These are phyloP conservation scores for Chiloscyllium punctatum DNA, from an alignment of 2,797 vertebrate species.

Conservation along the genomic window DNA sequence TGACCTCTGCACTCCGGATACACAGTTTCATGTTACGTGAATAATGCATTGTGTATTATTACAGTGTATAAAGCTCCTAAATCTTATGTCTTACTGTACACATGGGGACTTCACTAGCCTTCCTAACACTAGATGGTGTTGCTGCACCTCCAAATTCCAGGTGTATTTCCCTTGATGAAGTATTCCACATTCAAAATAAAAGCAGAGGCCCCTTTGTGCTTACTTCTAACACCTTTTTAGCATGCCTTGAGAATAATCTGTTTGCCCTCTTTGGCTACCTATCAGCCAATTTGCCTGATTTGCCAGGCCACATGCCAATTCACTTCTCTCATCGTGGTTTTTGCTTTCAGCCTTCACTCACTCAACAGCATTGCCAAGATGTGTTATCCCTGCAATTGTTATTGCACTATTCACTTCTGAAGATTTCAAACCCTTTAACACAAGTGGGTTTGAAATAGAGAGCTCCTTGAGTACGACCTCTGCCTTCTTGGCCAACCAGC, in stretches of 20 bases:
- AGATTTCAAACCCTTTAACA: background rate
- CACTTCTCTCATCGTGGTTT: background rate
- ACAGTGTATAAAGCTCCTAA: background rate
- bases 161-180: background rate
- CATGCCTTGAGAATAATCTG: background rate
- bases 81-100: background rate
- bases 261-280: background rate
- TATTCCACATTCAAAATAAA: background rate
- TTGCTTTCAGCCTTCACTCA: background rate
- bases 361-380: background rate
- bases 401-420: background rate
- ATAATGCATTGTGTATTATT: background rate
- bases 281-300: background rate
- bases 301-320: background rate
- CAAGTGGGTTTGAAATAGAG: background rate
- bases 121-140: background rate
- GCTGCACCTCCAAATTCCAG: background rate
- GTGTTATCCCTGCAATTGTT: background rate
- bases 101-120: background rate
- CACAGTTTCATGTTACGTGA: background rate
- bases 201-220: background rate
- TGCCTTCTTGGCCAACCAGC: background rate
- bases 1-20: background rate
- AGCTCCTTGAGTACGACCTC: background rate
- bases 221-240: background rate